Conservation (phyloP, 1,140 invertebrate species). For the Limonius californicus region DNA sequence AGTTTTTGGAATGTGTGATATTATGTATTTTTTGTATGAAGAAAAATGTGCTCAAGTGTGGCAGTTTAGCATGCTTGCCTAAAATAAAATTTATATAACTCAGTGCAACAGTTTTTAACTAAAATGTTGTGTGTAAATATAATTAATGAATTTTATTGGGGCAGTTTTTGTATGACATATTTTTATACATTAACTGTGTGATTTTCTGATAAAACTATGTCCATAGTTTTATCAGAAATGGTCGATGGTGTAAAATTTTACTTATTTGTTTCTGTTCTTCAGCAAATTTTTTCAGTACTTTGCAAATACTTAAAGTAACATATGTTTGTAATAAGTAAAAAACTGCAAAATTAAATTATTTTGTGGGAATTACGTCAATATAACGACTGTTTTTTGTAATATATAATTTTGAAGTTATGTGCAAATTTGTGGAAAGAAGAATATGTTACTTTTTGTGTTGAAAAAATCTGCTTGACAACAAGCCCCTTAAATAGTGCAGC, state of each 20-base stretch:
- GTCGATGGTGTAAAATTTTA: conserved; percentile 8
- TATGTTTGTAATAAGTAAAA: no score
- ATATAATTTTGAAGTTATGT: no score
- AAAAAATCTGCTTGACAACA: no score
- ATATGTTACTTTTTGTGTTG: no score
- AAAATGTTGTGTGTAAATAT: conserved; percentile 6
- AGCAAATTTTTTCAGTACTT: no score
- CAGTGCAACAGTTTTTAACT: not conserved
- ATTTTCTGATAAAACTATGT: conserved; percentile 4
- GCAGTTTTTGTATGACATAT: conserved; percentile 3
- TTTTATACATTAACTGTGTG: not conserved
- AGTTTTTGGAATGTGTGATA: conserved; percentile 12
- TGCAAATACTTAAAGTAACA: no score
- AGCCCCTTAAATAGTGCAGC: no score
- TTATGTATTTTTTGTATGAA: conserved; percentile 4
- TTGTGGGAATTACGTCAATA: no score
- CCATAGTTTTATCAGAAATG: not conserved
- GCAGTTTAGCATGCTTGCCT: conserved; percentile 10
- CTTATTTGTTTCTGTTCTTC: no score
- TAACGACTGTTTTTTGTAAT: no score
- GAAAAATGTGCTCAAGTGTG: not conserved
- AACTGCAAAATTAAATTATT: no score
- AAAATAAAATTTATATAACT: not conserved
- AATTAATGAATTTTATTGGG: conserved; percentile 3
- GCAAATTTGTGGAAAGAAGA: no score